Evolutionary conservation across 1,140 invertebrate genomes (phyloP).

Genomic region (Drosophila chauvacae): DNA sequence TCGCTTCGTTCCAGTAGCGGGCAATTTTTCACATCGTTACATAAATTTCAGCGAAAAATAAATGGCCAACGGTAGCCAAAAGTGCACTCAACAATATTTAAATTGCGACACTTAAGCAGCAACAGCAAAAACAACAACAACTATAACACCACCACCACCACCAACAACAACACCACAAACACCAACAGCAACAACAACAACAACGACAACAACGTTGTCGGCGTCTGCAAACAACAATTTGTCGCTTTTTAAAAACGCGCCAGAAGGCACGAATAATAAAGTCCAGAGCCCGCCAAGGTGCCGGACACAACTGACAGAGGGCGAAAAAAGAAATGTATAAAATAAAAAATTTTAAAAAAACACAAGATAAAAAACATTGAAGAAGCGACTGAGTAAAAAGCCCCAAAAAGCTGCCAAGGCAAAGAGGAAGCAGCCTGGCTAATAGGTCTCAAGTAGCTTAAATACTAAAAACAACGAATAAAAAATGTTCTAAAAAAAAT

Average conservation of each 20-base stretch:
- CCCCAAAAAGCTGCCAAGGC: constrained; percentile 3
- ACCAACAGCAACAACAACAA: constrained; percentile 20
- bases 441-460: constrained; percentile 6
- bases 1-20: constrained; percentile 59
- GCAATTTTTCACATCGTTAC: constrained; percentile 82
- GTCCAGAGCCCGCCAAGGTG: constrained; percentile 47
- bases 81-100: constrained; percentile 82
- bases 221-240: constrained; percentile 80
- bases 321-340: constrained; percentile 18
- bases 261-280: constrained; percentile 72
- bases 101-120: constrained; percentile 79
- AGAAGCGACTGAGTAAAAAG: constrained; percentile 13
- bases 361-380: constrained; percentile 1
- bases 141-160: constrained; percentile 19
- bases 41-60: constrained; percentile 80
- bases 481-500: background rate
- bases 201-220: constrained; percentile 57
- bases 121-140: constrained; percentile 22
- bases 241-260: constrained; percentile 79
- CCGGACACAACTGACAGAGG: constrained; percentile 42
- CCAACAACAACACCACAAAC: constrained; percentile 14
- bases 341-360: constrained; percentile 2
- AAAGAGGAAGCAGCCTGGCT: background rate
- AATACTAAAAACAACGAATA: constrained; percentile 4
- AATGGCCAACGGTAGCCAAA: constrained; percentile 80